A percentile compares a stretch with the other conserved stretches of the same genome.
Evolutionary conservation across 2,888 invertebrate genomes (phyloP).

Genomic region (Nemapogon koenigi): DNA sequence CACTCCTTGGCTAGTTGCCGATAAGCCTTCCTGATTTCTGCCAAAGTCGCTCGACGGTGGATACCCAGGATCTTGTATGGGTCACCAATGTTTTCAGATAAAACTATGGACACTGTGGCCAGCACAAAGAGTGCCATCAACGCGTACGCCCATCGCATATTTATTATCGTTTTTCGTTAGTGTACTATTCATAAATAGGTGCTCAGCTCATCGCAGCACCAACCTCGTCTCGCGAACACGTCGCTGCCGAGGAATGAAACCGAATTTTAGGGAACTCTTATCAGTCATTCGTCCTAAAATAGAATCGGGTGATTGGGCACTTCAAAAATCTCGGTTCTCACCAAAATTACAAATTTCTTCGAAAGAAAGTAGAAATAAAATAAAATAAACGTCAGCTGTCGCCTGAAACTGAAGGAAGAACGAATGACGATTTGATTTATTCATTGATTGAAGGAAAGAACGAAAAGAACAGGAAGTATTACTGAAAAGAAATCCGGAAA

Average conservation of each 20-base stretch:
- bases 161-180: constrained; percentile 27
- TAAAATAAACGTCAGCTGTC: too few relatives aligned
- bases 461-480: too few relatives aligned
- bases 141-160: constrained; percentile 57
- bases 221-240: constrained; percentile 31
- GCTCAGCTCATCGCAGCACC: too few relatives aligned
- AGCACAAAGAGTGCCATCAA: constrained; percentile 1
- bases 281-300: constrained; percentile 59
- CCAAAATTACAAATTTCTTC: too few relatives aligned
- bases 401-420: too few relatives aligned
- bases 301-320: too few relatives aligned
- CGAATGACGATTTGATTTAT: too few relatives aligned
- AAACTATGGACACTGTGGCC: background rate
- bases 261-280: constrained; percentile 35
- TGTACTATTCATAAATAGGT: too few relatives aligned
- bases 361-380: too few relatives aligned
- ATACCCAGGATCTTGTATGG: constrained; percentile 87
- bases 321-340: too few relatives aligned
- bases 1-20: constrained; percentile 91
- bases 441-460: too few relatives aligned
- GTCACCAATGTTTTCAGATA: constrained; percentile 66
- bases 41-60: constrained; percentile 72
- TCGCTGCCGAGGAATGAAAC: constrained; percentile 27
- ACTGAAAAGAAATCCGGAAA: too few relatives aligned
- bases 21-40: constrained; percentile 89